Conservation (phyloP, 2,797 vertebrate genomes). For the Arnoldichthys spilopterus region DNA sequence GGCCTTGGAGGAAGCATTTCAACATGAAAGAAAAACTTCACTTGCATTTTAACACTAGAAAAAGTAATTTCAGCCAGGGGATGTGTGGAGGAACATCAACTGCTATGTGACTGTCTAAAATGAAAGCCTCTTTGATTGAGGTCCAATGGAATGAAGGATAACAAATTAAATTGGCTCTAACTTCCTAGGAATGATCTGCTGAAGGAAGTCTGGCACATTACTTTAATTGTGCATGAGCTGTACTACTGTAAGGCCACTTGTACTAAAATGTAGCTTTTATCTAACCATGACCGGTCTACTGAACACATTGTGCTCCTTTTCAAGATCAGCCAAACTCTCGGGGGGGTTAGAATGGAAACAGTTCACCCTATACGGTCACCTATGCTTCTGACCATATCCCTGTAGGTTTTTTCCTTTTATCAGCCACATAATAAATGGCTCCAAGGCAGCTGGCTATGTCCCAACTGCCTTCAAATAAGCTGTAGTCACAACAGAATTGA, state of each 20-base stretch:
- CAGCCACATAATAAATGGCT: no score
- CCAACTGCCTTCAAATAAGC: no score
- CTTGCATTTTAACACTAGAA: conserved; percentile 23
- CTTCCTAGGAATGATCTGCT: conserved; percentile 18
- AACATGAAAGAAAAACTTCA: conserved; percentile 14
- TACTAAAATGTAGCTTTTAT: not conserved
- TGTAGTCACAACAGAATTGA: no score
- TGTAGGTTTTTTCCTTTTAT: no score
- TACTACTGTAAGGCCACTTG: not conserved
- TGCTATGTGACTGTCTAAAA: conserved; percentile 15
- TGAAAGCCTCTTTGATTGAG: conserved; percentile 28
- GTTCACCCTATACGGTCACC: not conserved
- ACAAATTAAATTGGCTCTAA: conserved; percentile 43
- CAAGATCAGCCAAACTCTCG: not conserved
- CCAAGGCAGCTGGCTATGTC: no score
- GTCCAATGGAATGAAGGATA: conserved; percentile 1
- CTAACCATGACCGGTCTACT: not conserved
- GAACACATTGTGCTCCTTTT: not conserved
- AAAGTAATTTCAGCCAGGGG: not conserved
- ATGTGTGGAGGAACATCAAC: not conserved
- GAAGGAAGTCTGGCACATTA: conserved; percentile 24
- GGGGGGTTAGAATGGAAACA: not conserved
- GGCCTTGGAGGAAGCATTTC: conserved; percentile 9
- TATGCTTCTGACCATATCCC: no score
- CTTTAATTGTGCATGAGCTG: conserved; percentile 9